A percentile compares a stretch with the other conserved stretches of the same genome.
phyloP scores from a whole-genome alignment of 1,140 invertebrate genomes.

The Drosophila biarmipes region DNA sequence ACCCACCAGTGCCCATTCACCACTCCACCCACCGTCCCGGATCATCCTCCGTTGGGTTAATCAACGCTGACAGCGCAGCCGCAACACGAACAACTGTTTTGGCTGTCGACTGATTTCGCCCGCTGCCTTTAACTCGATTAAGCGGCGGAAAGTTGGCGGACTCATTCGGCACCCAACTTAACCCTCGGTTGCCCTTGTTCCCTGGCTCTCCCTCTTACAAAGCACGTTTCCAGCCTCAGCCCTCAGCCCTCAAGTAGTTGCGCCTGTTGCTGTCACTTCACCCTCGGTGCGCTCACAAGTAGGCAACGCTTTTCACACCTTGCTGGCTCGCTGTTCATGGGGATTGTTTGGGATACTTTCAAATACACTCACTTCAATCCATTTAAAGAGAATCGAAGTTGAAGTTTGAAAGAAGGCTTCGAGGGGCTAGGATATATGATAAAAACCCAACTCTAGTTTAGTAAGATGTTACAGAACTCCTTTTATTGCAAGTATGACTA shows the following conservation, averaged over 20 bases:
- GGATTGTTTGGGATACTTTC: neutral
- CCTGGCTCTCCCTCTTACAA: neutral
- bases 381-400: neutral
- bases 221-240: neutral
- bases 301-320: constrained; percentile 28
- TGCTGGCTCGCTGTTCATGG: neutral
- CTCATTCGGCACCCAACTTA: constrained; percentile 7
- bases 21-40: constrained; percentile 7
- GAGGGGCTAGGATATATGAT: neutral
- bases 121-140: constrained; percentile 75
- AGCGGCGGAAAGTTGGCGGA: constrained; percentile 48
- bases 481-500: no score
- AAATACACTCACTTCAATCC: neutral
- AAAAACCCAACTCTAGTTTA: neutral
- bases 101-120: constrained; percentile 24
- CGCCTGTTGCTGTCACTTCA: constrained; percentile 71
- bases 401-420: neutral
- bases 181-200: neutral
- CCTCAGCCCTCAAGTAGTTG: constrained; percentile 58
- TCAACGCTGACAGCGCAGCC: constrained; percentile 77
- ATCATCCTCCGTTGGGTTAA: constrained; percentile 77
- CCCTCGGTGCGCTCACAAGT: constrained; percentile 26
- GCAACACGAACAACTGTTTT: constrained; percentile 72
- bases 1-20: constrained; percentile 4
- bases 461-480: neutral